Conservation (phyloP, 2,113 vertebrate species). For the Caranx ignobilis region DNA sequence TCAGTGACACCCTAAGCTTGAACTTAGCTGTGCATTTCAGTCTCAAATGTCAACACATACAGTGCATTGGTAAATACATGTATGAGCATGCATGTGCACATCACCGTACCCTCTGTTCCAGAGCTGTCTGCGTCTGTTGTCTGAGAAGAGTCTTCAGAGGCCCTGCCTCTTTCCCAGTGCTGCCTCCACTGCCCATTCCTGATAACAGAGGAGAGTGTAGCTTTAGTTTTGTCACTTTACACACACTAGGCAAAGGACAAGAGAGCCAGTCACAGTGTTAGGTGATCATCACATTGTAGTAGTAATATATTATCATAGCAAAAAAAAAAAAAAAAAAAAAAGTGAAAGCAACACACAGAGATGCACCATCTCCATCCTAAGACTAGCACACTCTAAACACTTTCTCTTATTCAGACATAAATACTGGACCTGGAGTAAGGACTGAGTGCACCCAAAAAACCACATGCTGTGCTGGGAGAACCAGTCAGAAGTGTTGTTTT, state of each 20-base stretch:
- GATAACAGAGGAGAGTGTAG: conserved; percentile 69
- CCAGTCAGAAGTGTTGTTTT: conserved; percentile 3
- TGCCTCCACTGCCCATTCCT: conserved; percentile 99
- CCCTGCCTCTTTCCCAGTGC: conserved; percentile 95
- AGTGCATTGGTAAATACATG: neutral
- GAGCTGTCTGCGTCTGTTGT: conserved; percentile 95
- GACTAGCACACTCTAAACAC: neutral
- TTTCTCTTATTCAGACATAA: neutral
- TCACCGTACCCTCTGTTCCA: conserved; percentile 95
- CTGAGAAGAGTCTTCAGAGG: conserved; percentile 95
- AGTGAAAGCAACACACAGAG: conserved; percentile 2
- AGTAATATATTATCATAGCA: conserved; percentile 11
- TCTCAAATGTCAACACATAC: conserved; percentile 6
- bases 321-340: neutral
- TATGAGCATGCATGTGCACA: neutral
- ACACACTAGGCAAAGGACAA: conserved; percentile 17
- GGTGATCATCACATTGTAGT: neutral
- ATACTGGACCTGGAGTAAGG: neutral
- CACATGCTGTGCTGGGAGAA: conserved; percentile 39
- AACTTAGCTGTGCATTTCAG: neutral
- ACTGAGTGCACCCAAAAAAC: neutral
- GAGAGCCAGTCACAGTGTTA: conserved; percentile 13
- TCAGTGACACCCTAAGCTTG: neutral
- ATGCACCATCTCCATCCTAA: conserved; percentile 2
- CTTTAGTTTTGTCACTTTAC: conserved; percentile 39